These are phyloP conservation scores for Drosophila willistoni DNA, from an alignment of 1,140 invertebrate species.

Conservation along the genomic window DNA sequence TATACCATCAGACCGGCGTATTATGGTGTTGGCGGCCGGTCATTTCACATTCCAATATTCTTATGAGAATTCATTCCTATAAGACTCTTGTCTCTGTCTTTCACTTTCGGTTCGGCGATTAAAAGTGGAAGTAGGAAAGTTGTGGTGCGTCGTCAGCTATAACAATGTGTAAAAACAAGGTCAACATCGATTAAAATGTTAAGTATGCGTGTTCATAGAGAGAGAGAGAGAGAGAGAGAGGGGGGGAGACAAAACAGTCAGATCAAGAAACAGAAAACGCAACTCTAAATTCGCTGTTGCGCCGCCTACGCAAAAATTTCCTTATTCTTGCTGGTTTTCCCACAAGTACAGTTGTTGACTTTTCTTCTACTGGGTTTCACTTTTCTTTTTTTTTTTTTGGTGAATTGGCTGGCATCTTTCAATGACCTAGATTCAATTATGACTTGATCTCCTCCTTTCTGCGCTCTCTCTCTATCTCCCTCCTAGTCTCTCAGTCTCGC, in stretches of 20 bases:
- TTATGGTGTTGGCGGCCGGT: conserved; percentile 51
- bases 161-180: conserved; percentile 15
- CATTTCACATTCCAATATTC: conserved; percentile 56
- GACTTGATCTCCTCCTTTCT: conserved; percentile 2
- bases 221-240: background rate
- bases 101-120: conserved; percentile 61
- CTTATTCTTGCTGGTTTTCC: conserved; percentile 29
- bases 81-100: conserved; percentile 59
- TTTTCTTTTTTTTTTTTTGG: conserved; percentile 50
- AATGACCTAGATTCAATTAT: conserved; percentile 24
- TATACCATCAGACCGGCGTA: conserved; percentile 31
- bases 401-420: conserved; percentile 10
- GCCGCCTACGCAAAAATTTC: conserved; percentile 29
- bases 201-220: background rate
- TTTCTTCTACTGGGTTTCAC: conserved; percentile 22
- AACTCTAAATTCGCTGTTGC: conserved; percentile 7
- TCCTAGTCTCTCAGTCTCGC: background rate
- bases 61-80: conserved; percentile 80
- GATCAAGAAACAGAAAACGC: background rate
- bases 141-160: conserved; percentile 13
- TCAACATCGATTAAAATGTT: background rate
- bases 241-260: conserved; percentile 5
- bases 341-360: conserved; percentile 54
- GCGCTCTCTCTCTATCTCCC: background rate
- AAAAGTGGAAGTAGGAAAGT: conserved; percentile 23